Conservation (phyloP, 2,888 invertebrate species). For the Cheilosia impressa region DNA sequence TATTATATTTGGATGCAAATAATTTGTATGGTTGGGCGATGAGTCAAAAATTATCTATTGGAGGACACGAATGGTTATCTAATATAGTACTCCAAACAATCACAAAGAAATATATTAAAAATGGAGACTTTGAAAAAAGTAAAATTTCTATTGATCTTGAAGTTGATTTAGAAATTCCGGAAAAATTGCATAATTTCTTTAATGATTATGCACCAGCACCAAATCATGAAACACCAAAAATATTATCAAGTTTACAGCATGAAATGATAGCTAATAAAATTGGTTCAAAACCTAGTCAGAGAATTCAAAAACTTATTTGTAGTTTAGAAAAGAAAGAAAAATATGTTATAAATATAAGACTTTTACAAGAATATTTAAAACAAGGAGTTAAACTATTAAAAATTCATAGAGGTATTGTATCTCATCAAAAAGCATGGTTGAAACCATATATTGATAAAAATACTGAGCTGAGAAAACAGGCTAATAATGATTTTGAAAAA, state of each 20-base stretch:
- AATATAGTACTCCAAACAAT: neutral
- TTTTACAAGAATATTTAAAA: slow-evolving; percentile 43
- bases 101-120: slow-evolving; percentile 1
- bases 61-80: slow-evolving; percentile 17
- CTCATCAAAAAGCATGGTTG: slow-evolving; percentile 79
- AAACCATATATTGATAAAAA: slow-evolving; percentile 76
- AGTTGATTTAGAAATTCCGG: slow-evolving; percentile 37
- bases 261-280: too few relatives aligned
- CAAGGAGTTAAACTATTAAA: slow-evolving; percentile 78
- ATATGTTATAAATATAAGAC: slow-evolving; percentile 23
- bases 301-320: neutral
- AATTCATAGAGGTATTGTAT: slow-evolving; percentile 78
- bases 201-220: too few relatives aligned
- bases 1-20: too few relatives aligned
- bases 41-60: neutral
- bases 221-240: too few relatives aligned
- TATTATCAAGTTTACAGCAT: too few relatives aligned
- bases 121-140: neutral
- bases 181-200: slow-evolving; percentile 27
- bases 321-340: slow-evolving; percentile 31
- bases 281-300: too few relatives aligned
- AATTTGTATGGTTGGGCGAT: too few relatives aligned
- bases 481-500: too few relatives aligned
- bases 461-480: slow-evolving; percentile 74
- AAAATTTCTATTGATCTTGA: slow-evolving; percentile 12